phyloP scores from a whole-genome alignment of 2,888 invertebrate species.

The Phaonia tiefii region DNA sequence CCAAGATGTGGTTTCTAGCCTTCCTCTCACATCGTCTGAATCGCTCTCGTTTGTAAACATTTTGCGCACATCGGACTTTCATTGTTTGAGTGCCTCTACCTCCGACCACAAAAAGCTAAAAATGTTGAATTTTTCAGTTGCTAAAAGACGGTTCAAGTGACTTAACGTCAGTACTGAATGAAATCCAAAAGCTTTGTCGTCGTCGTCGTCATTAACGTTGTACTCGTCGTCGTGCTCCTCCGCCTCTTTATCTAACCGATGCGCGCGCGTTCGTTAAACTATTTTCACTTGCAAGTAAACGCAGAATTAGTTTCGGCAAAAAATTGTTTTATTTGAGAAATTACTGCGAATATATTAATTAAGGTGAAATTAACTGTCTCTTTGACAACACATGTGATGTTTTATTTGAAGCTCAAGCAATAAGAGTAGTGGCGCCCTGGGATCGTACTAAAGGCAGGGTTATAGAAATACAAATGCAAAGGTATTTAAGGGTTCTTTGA shows the following conservation, averaged over 20 bases:
- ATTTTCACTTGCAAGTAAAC: constrained; percentile 6
- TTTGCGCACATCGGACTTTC: constrained; percentile 59
- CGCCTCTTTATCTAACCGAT: constrained; percentile 10
- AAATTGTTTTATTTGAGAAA: neutral
- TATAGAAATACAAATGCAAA: too few relatives aligned
- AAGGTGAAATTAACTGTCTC: neutral
- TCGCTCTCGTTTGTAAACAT: constrained; percentile 37
- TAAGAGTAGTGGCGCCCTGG: too few relatives aligned
- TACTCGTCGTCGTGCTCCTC: neutral
- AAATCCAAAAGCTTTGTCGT: constrained; percentile 13
- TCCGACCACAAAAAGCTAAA: constrained; percentile 37
- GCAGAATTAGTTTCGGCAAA: constrained; percentile 3
- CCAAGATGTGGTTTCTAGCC: constrained; percentile 24
- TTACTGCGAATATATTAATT: constrained; percentile 3
- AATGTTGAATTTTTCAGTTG: constrained; percentile 72
- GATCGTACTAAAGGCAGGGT: too few relatives aligned
- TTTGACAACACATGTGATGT: neutral
- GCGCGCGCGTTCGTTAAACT: constrained; percentile 41
- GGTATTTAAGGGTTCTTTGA: too few relatives aligned
- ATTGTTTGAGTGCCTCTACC: constrained; percentile 46
- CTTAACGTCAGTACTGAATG: constrained; percentile 67
- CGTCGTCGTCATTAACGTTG: neutral
- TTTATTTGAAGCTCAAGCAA: too few relatives aligned
- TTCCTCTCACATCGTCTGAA: constrained; percentile 10
- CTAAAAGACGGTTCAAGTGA: constrained; percentile 76